Percentiles rank a stretch among this genome's conserved stretches.
These are phyloP conservation scores for Heterodera schachtii DNA, from an alignment of 1,140 invertebrate genomes.

Conservation along the genomic window DNA sequence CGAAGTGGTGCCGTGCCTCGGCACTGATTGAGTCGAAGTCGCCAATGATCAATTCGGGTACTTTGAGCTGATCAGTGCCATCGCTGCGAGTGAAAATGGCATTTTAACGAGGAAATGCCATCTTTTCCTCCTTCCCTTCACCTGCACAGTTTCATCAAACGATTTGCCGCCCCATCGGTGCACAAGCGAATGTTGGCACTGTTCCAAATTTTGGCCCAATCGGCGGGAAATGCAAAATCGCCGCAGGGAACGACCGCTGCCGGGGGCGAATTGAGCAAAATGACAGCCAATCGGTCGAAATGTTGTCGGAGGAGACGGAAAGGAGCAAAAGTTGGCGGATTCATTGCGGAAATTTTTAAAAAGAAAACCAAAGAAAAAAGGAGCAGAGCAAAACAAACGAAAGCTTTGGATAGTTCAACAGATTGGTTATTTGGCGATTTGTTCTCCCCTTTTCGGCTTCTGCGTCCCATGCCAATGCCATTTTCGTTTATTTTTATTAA, in stretches of 20 bases:
- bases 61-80: not conserved
- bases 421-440: no score
- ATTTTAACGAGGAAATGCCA: no score
- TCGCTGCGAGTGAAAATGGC: no score
- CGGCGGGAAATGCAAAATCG: constrained; percentile 8
- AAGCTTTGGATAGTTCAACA: no score
- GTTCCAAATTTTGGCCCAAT: constrained; percentile 35
- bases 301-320: not conserved
- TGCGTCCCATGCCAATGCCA: no score
- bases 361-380: no score
- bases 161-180: constrained; percentile 38
- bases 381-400: no score
- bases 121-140: not conserved
- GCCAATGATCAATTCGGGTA: constrained; percentile 30
- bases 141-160: constrained; percentile 24
- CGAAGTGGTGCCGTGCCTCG: constrained; percentile 24
- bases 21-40: constrained; percentile 37
- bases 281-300: constrained; percentile 15
- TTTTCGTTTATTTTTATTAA: no score
- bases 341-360: no score
- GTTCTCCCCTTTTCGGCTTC: no score
- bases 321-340: not conserved
- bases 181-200: constrained; percentile 29
- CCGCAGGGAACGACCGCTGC: not conserved
- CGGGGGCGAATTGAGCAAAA: constrained; percentile 22